A percentile compares a stretch with the other conserved stretches of the same genome.
These are phyloP conservation scores for Ornithorhynchus anatinus DNA, from an alignment of 2,113 vertebrate species.

Conservation along the genomic window DNA sequence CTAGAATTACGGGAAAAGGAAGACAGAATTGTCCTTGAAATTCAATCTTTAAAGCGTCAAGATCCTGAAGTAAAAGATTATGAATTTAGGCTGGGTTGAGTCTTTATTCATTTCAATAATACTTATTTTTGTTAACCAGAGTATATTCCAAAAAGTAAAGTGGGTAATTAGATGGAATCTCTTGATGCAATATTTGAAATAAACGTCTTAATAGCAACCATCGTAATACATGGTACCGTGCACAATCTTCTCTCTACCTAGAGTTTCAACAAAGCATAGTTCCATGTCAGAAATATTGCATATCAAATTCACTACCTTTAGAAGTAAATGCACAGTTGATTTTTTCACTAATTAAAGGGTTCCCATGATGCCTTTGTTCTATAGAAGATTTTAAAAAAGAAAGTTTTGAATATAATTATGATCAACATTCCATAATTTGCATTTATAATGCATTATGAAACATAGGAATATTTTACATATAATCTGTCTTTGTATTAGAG, in stretches of 20 bases:
- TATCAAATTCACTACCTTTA: neutral
- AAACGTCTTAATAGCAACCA: slow-evolving; percentile 5
- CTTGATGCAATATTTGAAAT: slow-evolving; percentile 8
- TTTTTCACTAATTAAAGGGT: slow-evolving; percentile 20
- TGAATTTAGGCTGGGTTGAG: too few species aligned
- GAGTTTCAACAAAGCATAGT: neutral
- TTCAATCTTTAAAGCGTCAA: too few species aligned
- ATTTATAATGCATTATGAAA: slow-evolving; percentile 43
- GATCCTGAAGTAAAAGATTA: too few species aligned
- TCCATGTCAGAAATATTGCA: neutral
- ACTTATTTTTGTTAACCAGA: too few species aligned
- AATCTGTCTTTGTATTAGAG: slow-evolving; percentile 28
- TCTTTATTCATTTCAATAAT: too few species aligned
- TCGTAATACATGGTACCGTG: neutral
- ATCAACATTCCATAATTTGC: slow-evolving; percentile 34
- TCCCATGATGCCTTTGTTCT: neutral
- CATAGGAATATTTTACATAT: slow-evolving; percentile 47
- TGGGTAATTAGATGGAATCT: neutral
- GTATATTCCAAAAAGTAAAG: too few species aligned
- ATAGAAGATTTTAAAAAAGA: slow-evolving; percentile 29
- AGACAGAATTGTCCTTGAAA: too few species aligned
- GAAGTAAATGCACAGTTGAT: slow-evolving; percentile 3
- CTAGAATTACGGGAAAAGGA: too few species aligned
- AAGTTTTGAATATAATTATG: slow-evolving; percentile 24
- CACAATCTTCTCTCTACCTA: slow-evolving; percentile 10